Base-by-base conservation (phyloP, 2,888 invertebrate genomes). In the Rhingia campestris region DNA sequence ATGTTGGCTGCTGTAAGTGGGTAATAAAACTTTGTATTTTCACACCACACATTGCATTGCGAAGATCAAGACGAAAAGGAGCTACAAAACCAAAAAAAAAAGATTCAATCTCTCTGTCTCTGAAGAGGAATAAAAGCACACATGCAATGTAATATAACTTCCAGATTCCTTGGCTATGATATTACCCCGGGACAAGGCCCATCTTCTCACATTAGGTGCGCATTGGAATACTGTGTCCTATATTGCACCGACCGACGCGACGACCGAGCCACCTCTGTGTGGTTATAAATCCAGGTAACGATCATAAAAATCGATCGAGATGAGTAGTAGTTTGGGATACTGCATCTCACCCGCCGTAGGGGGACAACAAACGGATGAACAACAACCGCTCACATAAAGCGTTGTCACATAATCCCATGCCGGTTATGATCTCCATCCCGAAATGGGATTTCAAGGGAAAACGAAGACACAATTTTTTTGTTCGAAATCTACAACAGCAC, bases 21-120 rank as follows among this genome's bases (percentile, higher is more conserved):
- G 85, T 43, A 85, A 85, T 85, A 85, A 85, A 85, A 81, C 41
- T 72, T 81, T 63, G 85, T 85, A 84, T 85, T 85, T 85, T 85
- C 85, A 85, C 85, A 85, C 85, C 85, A 80, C 72, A 74, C 49
- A 63, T 22, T 30, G 33, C 37, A 35, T 22, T 12, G 37, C 6
- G 67, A 43, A 53, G 35, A 61, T 41, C 39, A 7, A 35, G 33
- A 33, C 54, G 12, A 12, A 41, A 45, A 39, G 12, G 14, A 9
- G 22, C 22, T 2, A n/a, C n/a, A n/a, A n/a, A n/a, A n/a, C n/a
- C n/a, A n/a, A n/a, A 56, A 51, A 39, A 56, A 76, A 14, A 70
- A 75, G 82, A 82, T 82, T 80, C 64, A 70, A 84, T 84, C 84
- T 73, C 9, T n/a, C n/a, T n/a, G n/a, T n/a, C n/a, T n/a, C n/a